A percentile compares a stretch with the other conserved stretches of the same genome.
Evolutionary conservation across 2,113 vertebrate species (phyloP).

Genomic region (Narcine bancroftii): DNA sequence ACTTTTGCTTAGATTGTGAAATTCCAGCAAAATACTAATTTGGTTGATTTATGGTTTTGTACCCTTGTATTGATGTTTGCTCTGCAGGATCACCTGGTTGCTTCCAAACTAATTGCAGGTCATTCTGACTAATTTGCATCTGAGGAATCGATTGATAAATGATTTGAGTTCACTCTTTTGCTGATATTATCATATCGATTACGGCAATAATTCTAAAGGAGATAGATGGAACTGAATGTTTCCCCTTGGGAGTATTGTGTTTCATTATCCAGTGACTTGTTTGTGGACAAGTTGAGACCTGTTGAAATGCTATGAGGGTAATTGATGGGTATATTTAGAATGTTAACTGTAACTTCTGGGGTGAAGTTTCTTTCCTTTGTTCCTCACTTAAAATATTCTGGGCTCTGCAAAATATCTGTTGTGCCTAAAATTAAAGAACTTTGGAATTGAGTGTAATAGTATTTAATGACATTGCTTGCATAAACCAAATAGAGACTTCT

Average conservation of each 20-base stretch:
- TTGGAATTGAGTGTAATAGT: not conserved
- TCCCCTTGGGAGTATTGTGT: conserved; percentile 10
- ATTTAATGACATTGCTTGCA: not conserved
- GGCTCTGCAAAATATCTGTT: not conserved
- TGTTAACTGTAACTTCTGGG: not conserved
- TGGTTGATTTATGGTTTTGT: not conserved
- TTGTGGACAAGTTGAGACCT: not conserved
- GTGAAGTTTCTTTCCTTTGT: not conserved
- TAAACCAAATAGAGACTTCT: not conserved
- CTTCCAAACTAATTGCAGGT: not conserved
- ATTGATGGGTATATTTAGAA: not conserved
- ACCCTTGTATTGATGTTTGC: not conserved
- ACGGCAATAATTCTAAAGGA: conserved; percentile 3
- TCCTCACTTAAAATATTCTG: not conserved
- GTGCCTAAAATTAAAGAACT: not conserved
- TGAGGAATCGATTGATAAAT: conserved; percentile 22
- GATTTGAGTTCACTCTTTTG: not conserved
- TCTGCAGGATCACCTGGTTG: not conserved
- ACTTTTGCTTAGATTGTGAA: not conserved
- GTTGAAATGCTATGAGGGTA: not conserved
- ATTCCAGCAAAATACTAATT: not conserved
- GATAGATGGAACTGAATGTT: not conserved
- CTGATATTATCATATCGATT: conserved; percentile 9
- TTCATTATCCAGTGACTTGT: not conserved
- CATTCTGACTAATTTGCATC: conserved; percentile 7